Evolutionary conservation across 2,888 invertebrate genomes (phyloP).

Genomic region (Papilio elwesi): DNA sequence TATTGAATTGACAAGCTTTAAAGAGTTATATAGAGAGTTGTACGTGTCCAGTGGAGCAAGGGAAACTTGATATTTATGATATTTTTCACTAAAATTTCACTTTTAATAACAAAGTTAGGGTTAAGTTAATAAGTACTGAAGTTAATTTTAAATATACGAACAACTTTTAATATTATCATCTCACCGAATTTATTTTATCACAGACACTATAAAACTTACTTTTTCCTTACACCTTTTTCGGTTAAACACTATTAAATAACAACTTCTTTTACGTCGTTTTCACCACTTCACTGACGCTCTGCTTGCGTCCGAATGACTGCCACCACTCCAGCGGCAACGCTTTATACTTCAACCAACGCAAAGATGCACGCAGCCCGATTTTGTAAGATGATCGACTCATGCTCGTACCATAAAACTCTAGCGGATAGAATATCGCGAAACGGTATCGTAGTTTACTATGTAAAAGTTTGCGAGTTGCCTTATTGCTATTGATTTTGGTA

Average conservation of each 20-base stretch:
- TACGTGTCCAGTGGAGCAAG: not conserved
- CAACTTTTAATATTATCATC: conserved; percentile 10
- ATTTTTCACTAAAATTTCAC: not conserved
- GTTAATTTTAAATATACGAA: not conserved
- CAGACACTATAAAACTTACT: conserved; percentile 64
- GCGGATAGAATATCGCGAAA: conserved; percentile 42
- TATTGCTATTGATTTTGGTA: conserved; percentile 56
- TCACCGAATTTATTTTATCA: conserved; percentile 43
- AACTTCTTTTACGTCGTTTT: conserved; percentile 59
- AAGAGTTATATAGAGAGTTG: not conserved
- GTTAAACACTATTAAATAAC: conserved; percentile 61
- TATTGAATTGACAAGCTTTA: not conserved
- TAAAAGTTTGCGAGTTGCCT: conserved; percentile 40
- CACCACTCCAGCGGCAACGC: conserved; percentile 71
- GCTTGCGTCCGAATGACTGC: conserved; percentile 80
- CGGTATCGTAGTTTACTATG: conserved; percentile 45
- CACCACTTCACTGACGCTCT: conserved; percentile 76
- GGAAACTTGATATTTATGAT: not conserved
- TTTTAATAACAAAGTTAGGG: not conserved
- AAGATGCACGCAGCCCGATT: conserved; percentile 78
- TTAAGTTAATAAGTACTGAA: not conserved
- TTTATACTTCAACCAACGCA: conserved; percentile 81
- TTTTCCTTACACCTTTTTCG: conserved; percentile 61
- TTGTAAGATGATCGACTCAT: conserved; percentile 77
- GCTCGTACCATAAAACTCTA: conserved; percentile 67